Percentiles rank a stretch among this genome's conserved stretches.
Evolutionary conservation across 1,140 invertebrate genomes (phyloP).

Genomic region (Drosophila repletoides): DNA sequence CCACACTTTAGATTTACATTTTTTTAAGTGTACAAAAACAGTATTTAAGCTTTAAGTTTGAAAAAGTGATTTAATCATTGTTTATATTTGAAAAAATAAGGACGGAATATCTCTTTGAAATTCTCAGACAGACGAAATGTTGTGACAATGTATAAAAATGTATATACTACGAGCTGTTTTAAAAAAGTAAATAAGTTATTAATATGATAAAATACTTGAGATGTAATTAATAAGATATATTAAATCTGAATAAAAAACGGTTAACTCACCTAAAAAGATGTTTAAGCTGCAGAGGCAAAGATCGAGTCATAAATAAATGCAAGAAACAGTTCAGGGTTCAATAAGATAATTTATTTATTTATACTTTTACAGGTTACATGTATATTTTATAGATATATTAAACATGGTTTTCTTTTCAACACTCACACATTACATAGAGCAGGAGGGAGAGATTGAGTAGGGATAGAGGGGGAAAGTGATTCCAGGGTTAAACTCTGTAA

Average conservation of each 20-base stretch:
- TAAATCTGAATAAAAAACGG: not conserved
- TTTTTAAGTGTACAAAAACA: not conserved
- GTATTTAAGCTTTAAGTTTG: constrained; percentile 3
- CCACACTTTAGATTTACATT: not conserved
- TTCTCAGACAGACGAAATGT: too few species aligned
- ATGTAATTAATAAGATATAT: too few species aligned
- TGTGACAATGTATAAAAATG: too few species aligned
- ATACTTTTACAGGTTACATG: constrained; percentile 55
- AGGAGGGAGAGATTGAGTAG: constrained; percentile 14
- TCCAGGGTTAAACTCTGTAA: constrained; percentile 40
- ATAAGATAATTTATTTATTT: constrained; percentile 70
- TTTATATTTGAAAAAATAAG: too few species aligned
- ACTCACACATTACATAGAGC: constrained; percentile 50
- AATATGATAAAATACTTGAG: too few species aligned
- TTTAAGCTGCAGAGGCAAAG: too few species aligned
- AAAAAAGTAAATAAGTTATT: too few species aligned
- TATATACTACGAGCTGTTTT: too few species aligned
- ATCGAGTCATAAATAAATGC: too few species aligned
- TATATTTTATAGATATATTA: constrained; percentile 46
- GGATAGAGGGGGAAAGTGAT: constrained; percentile 3
- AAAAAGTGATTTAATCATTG: too few species aligned
- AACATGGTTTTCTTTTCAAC: constrained; percentile 53
- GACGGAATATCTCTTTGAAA: too few species aligned
- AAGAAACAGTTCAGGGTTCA: constrained; percentile 68
- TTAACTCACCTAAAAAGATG: too few species aligned